A percentile compares a stretch with the other conserved stretches of the same genome.
Evolutionary conservation across 2,888 invertebrate species (phyloP).

Genomic region (Copidosoma aretas): DNA sequence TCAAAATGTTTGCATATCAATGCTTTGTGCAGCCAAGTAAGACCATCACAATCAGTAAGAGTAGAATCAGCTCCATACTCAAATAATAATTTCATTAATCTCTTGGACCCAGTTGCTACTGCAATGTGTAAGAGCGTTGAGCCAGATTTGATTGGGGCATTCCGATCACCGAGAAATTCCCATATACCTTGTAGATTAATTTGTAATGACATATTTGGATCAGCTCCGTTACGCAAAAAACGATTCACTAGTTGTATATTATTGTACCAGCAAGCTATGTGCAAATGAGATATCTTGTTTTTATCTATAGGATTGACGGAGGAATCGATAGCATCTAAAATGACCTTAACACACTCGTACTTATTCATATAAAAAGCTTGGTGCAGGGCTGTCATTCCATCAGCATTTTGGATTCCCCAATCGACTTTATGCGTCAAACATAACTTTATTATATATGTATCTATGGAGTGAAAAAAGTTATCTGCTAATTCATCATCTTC

Average conservation of each 20-base stretch:
- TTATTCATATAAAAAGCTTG: background rate
- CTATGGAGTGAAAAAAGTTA: too few relatives aligned
- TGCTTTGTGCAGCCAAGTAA: background rate
- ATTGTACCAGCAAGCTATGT: background rate
- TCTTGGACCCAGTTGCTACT: background rate
- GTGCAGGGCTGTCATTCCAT: slow-evolving; percentile 7
- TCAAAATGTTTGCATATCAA: background rate
- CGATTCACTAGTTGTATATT: background rate
- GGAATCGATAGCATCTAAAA: background rate
- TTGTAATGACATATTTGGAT: background rate
- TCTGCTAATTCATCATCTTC: too few relatives aligned
- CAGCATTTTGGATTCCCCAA: background rate
- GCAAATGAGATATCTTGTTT: background rate
- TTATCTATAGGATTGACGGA: background rate
- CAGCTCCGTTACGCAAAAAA: background rate
- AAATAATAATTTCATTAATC: background rate
- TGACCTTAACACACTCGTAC: background rate
- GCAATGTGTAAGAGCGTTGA: slow-evolving; percentile 18
- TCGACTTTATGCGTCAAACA: background rate
- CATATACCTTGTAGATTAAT: too few relatives aligned
- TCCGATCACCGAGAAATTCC: too few relatives aligned
- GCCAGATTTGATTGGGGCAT: background rate
- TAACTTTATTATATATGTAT: background rate
- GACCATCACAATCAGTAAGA: background rate
- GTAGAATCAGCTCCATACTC: slow-evolving; percentile 2